Conservation (phyloP, 2,797 vertebrate genomes). For the Phoeniculus purpureus region DNA sequence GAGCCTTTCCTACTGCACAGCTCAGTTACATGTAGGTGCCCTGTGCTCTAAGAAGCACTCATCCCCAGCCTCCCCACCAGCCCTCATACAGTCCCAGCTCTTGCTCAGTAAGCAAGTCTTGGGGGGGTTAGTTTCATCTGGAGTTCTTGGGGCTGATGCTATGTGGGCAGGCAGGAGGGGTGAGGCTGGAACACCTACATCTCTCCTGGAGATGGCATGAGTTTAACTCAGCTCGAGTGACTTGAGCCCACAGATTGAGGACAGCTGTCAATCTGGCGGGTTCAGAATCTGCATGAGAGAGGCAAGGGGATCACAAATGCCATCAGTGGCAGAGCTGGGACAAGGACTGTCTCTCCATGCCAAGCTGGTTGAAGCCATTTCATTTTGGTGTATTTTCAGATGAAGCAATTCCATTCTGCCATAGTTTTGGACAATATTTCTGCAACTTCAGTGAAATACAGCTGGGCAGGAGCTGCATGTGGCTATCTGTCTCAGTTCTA, state of each 20-base stretch:
- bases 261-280: not conserved
- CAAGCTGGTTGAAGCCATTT: not conserved
- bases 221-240: not conserved
- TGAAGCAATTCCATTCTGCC: not conserved
- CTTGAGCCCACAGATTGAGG: not conserved
- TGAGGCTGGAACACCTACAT: not conserved
- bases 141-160: not conserved
- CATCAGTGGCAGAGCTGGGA: not conserved
- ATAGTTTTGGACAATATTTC: not conserved
- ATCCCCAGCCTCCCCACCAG: not conserved
- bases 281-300: not conserved
- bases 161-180: not conserved
- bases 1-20: not conserved
- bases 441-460: not conserved
- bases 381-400: too few relatives aligned
- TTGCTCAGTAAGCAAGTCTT: not conserved
- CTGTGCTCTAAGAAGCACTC: not conserved
- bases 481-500: not conserved
- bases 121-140: not conserved
- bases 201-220: not conserved
- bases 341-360: not conserved
- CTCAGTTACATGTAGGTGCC: accelerated
- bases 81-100: not conserved
- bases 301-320: not conserved
- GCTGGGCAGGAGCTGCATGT: not conserved